Percentiles rank a stretch among this genome's conserved stretches.
Evolutionary conservation across 1,140 invertebrate species (phyloP).

Genomic region (Camponotus pennsylvanicus): DNA sequence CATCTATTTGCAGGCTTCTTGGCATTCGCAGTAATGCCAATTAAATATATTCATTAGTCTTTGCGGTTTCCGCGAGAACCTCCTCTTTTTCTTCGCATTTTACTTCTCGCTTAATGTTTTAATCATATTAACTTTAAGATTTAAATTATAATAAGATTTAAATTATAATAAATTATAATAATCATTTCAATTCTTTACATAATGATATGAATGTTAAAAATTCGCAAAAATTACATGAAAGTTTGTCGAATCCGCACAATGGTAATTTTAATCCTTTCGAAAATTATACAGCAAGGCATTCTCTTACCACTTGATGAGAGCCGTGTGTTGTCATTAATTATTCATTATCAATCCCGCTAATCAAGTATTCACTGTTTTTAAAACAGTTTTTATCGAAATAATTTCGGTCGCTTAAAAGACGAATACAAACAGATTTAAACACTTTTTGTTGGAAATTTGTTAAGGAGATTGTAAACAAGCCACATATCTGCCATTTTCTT

Average conservation of each 20-base stretch:
- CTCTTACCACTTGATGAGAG: constrained; percentile 1
- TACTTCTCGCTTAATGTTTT: background rate
- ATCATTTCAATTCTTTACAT: constrained; percentile 14
- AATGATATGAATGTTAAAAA: constrained; percentile 45
- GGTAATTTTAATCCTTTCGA: constrained; percentile 31
- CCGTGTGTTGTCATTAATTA: constrained; percentile 19
- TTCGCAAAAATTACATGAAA: constrained; percentile 9
- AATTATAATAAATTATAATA: constrained; percentile 28
- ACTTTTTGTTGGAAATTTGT: constrained; percentile 77
- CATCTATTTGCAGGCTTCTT: constrained; percentile 22
- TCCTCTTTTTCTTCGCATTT: constrained; percentile 32
- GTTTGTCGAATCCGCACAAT: background rate
- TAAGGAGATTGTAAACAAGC: constrained; percentile 67
- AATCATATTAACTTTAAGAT: background rate
- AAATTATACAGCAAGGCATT: background rate
- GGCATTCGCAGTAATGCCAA: constrained; percentile 11
- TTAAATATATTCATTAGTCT: constrained; percentile 37
- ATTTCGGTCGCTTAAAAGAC: background rate
- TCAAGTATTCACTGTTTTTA: background rate
- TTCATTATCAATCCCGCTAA: background rate
- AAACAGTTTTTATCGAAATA: background rate
- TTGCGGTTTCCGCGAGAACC: background rate
- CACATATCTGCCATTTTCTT: constrained; percentile 16
- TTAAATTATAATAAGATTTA: constrained; percentile 36
- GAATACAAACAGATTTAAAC: constrained; percentile 57